Conservation (phyloP, 2,113 vertebrate species). For the Pelvicachromis taeniatus region DNA sequence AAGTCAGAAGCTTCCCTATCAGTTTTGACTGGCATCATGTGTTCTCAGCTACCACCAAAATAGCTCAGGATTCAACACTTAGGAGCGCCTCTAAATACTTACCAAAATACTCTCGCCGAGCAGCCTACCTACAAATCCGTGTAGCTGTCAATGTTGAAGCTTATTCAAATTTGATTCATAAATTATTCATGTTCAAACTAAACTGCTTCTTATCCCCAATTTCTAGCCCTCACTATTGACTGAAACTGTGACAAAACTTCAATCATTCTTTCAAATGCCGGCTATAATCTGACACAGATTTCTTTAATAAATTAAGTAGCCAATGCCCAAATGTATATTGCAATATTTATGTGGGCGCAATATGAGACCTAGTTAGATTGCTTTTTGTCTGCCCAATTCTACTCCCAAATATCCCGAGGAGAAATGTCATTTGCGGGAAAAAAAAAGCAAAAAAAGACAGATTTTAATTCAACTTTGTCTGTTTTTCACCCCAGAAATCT, state of each 20-base stretch:
- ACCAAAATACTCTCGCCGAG: slow-evolving; percentile 40
- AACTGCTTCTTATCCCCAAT: slow-evolving; percentile 60
- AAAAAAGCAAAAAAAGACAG: neutral
- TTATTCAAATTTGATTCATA: slow-evolving; percentile 70
- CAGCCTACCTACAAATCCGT: slow-evolving; percentile 41
- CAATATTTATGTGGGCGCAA: slow-evolving; percentile 52
- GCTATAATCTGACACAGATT: slow-evolving; percentile 33
- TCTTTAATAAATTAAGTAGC: neutral
- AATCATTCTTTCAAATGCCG: neutral
- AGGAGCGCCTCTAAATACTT: slow-evolving; percentile 31
- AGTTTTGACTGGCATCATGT: slow-evolving; percentile 15
- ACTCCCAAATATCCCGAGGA: slow-evolving; percentile 44
- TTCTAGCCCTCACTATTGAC: slow-evolving; percentile 29
- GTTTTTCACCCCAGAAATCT: slow-evolving; percentile 29
- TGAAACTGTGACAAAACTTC: slow-evolving; percentile 29
- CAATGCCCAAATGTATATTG: slow-evolving; percentile 18
- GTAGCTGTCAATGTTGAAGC: slow-evolving; percentile 51
- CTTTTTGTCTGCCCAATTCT: slow-evolving; percentile 36
- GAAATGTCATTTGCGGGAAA: slow-evolving; percentile 2
- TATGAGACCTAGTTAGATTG: slow-evolving; percentile 46
- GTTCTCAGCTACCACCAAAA: slow-evolving; percentile 21
- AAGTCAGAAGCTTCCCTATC: slow-evolving; percentile 19
- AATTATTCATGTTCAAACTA: slow-evolving; percentile 66
- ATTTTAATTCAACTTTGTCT: slow-evolving; percentile 46
- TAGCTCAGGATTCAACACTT: slow-evolving; percentile 40